A percentile compares a stretch with the other conserved stretches of the same genome.
Conservation (phyloP, 2,113 vertebrate species). For the Fukomys damarensis region DNA sequence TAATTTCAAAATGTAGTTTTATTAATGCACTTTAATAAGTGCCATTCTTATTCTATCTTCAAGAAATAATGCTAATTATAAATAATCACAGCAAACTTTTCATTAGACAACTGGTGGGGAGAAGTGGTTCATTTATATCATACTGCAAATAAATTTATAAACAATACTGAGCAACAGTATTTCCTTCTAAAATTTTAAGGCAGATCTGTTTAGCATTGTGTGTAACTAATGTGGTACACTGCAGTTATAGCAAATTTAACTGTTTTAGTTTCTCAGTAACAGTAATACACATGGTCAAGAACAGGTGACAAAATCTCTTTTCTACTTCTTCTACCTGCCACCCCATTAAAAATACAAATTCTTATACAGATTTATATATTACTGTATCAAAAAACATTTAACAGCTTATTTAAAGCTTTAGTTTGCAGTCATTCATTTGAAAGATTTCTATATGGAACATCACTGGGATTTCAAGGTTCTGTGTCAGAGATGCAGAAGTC, state of each 20-base stretch:
- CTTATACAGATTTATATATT: slow-evolving; percentile 64
- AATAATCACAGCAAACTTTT: slow-evolving; percentile 64
- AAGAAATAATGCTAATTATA: slow-evolving; percentile 70
- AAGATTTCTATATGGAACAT: slow-evolving; percentile 62
- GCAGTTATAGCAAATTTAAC: slow-evolving; percentile 59
- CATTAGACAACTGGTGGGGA: slow-evolving; percentile 1
- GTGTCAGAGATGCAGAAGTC: slow-evolving; percentile 49
- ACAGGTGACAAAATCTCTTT: slow-evolving; percentile 59
- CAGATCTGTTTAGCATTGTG: slow-evolving; percentile 63
- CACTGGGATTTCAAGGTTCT: slow-evolving; percentile 69
- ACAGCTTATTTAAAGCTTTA: slow-evolving; percentile 77
- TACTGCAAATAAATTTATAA: slow-evolving; percentile 63
- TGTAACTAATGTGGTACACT: slow-evolving; percentile 52
- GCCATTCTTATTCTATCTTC: slow-evolving; percentile 62
- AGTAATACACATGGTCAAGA: slow-evolving; percentile 63
- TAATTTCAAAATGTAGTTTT: slow-evolving; percentile 73
- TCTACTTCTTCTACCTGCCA: slow-evolving; percentile 50
- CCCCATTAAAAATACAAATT: slow-evolving; percentile 70
- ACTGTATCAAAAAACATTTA: slow-evolving; percentile 78
- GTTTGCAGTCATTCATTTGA: slow-evolving; percentile 64
- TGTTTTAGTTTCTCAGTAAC: slow-evolving; percentile 54
- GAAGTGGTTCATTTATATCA: slow-evolving; percentile 45
- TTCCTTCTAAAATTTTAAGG: slow-evolving; percentile 76
- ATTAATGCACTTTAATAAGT: slow-evolving; percentile 74
- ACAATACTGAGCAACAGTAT: slow-evolving; percentile 54